phyloP scores from a whole-genome alignment of 1,140 invertebrate genomes.

The Pemphigus obesinymphae region DNA sequence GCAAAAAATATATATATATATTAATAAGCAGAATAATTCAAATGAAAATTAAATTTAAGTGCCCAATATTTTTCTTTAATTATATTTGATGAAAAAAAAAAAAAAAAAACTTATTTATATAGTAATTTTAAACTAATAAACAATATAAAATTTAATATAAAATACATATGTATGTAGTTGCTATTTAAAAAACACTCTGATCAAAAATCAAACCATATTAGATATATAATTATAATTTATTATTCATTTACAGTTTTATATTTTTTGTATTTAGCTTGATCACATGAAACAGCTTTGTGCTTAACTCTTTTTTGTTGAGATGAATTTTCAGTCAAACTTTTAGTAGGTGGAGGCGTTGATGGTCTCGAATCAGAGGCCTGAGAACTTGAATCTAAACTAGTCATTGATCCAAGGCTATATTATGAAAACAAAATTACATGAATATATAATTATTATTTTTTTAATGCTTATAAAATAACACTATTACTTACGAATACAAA shows the following conservation, averaged over 20 bases:
- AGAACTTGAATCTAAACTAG: constrained; percentile 26
- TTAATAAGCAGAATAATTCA: background rate
- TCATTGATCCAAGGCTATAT: constrained; percentile 35
- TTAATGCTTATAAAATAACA: no score
- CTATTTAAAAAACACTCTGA: background rate
- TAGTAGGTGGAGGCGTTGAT: background rate
- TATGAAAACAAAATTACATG: background rate
- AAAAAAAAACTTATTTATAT: background rate
- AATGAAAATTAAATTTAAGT: background rate
- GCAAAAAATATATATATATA: background rate
- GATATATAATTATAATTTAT: background rate
- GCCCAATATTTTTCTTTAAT: background rate
- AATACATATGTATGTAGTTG: background rate
- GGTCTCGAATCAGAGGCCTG: constrained; percentile 14
- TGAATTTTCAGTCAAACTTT: background rate
- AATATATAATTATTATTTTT: no score
- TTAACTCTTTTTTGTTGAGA: background rate
- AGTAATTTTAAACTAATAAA: background rate
- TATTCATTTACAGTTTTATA: background rate
- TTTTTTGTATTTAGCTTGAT: background rate
- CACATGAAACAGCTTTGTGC: background rate
- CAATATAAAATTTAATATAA: background rate
- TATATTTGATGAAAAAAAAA: background rate
- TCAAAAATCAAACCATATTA: background rate
- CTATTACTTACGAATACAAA: constrained; percentile 15